phyloP scores from a whole-genome alignment of 2,888 invertebrate genomes.

The Chironomus riparius region DNA sequence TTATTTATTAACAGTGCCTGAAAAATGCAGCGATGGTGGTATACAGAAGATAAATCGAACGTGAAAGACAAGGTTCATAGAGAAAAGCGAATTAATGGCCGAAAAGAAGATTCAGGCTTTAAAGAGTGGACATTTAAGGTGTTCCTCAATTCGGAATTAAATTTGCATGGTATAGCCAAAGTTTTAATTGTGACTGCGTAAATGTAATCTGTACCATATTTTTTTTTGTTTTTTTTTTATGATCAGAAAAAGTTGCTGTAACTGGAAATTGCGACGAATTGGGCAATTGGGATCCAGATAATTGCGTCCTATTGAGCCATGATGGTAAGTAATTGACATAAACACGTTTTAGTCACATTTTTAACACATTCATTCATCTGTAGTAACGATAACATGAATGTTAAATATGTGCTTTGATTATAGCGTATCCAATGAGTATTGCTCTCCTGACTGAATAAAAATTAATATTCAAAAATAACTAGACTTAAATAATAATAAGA shows the following conservation, averaged over 20 bases:
- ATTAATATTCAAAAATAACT: too few species aligned
- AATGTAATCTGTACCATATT: too few species aligned
- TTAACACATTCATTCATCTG: slow-evolving; percentile 18
- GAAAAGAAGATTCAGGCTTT: slow-evolving; percentile 31
- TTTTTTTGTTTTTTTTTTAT: neutral
- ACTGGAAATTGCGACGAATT: slow-evolving; percentile 58
- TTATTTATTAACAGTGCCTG: too few species aligned
- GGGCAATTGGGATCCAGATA: slow-evolving; percentile 61
- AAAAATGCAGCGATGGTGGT: slow-evolving; percentile 57
- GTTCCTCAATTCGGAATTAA: slow-evolving; percentile 44
- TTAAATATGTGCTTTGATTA: too few species aligned
- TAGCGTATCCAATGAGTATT: too few species aligned
- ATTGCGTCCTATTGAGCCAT: slow-evolving; percentile 47
- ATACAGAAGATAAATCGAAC: slow-evolving; percentile 48
- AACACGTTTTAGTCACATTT: neutral
- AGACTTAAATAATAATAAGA: too few species aligned
- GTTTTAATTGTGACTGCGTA: too few species aligned
- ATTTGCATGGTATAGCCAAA: slow-evolving; percentile 37
- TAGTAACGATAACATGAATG: neutral
- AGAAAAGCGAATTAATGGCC: slow-evolving; percentile 37
- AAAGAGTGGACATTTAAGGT: slow-evolving; percentile 47
- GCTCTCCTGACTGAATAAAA: too few species aligned
- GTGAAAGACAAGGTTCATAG: slow-evolving; percentile 28
- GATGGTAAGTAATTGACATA: slow-evolving; percentile 37
- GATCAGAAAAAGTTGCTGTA: slow-evolving; percentile 56